Evolutionary conservation across 2,113 vertebrate species (phyloP), one percentile per base, ranked within the genome.

Genomic region (Odobenus rosmarus): DNA sequence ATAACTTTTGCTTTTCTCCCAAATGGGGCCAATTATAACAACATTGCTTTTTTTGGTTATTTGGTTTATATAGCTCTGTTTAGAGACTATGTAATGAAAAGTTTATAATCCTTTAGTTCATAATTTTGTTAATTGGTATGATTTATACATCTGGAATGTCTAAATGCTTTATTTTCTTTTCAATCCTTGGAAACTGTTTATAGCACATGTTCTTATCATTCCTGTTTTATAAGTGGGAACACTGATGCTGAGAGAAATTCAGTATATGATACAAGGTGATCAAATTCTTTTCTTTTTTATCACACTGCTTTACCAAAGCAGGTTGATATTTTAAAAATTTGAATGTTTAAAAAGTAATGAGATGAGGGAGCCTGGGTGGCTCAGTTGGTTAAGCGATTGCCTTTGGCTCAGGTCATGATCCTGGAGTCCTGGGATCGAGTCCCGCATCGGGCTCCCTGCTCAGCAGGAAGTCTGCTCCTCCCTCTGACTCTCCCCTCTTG

Each of bases 281-380:
- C 7, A 80, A 46, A 74, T 79, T 89, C 4, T 95, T 83, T 82
- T 84, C 24, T 57, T 76, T 85, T 92, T 97, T 92, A 89, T 92
- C 53, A 91, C n/a, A 88, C 8, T 92, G 23, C 6, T 93, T 85
- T 19, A 67, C 23, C 28, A 93, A 93, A 89, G 16, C 46, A 82
- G 15, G 23, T 59, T 96, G 94, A 69, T 72, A 42, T 7, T 90
- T 93, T 77, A 6, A 92, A 57, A 62, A 42, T 55, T 26, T 36
- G 16, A 90, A 26, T 61, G 12, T 85, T 86, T 67, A 64, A 19
- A 55, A 79, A 62, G 46, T n/a, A n/a, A n/a, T n/a, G n/a, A n/a
- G n/a, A n/a, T n/a, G n/a, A n/a, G n/a, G n/a, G n/a, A n/a, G n/a
- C n/a, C n/a, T n/a, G n/a, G n/a, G n/a, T n/a, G n/a, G n/a, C n/a